Evolutionary conservation across 2,797 vertebrate species (phyloP), one percentile per base, ranked within the genome.

Genomic region (Mallotus villosus): DNA sequence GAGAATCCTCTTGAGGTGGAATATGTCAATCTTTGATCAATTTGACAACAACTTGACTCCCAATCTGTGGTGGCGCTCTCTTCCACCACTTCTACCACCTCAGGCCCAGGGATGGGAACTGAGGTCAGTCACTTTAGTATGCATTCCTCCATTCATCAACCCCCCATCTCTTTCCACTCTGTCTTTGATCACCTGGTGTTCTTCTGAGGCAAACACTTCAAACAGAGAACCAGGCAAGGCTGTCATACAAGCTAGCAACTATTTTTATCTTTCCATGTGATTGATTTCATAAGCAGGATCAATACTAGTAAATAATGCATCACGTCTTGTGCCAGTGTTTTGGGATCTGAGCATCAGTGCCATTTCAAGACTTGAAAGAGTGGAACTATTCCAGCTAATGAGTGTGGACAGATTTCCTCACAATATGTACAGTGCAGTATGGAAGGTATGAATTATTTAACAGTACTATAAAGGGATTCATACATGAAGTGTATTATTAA

Each of bases 151-250:
- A 76, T 87, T 84, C 84, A 80, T 83, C 79, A 82, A 73, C 46
- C 70, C 27, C 78, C 84, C 16, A 82, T 86, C 82, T 84, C 57
- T 83, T 81, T 88, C 84, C 75, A 66, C 76, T 83, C 11, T 81
- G 41, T 83, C 90, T 93, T 93, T 93, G 91, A 93, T 92, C 90
- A 84, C 80, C 81, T 79, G 78, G 83, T 91, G 86, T 90, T 88
- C 81, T 85, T 84, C 87, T 89, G 88, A 91, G 87, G 79, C 80
- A 84, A 86, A 82, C 76, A 91, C 90, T 87, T 93, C 90, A 92
- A 92, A 93, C 83, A 82, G 78, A 86, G 75, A 80, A 87, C 77
- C 68, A 5, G 69, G 85, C 80, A 65, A 83, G 86, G 86, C 82
- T 90, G 82, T 89, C 87, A 89, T 87, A 86, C 37, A 2, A 84